phyloP scores from a whole-genome alignment of 92 coral and sea anemone genomes.

The Siderastrea radians region DNA sequence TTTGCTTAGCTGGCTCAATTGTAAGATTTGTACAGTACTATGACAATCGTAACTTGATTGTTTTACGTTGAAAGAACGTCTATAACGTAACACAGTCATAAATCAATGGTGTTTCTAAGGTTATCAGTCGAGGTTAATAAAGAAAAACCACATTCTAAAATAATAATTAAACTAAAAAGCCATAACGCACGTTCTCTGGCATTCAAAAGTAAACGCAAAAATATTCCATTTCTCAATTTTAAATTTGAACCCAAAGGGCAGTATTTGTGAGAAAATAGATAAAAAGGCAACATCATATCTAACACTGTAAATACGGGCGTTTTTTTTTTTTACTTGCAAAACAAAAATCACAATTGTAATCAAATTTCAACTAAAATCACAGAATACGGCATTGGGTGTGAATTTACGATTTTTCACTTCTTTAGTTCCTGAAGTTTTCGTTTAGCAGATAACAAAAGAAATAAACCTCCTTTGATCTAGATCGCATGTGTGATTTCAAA shows the following conservation, averaged over 20 bases:
- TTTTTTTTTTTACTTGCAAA: neutral
- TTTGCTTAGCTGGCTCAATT: conserved; percentile 32
- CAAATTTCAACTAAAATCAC: conserved; percentile 35
- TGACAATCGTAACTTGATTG: conserved; percentile 12
- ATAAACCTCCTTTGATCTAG: neutral
- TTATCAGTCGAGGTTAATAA: conserved; percentile 29
- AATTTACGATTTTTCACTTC: conserved; percentile 6
- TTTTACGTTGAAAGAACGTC: neutral
- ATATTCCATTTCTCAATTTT: neutral
- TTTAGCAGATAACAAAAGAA: neutral
- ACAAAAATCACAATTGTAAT: neutral
- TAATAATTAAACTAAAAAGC: conserved; percentile 1
- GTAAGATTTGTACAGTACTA: neutral
- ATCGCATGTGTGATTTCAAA: neutral
- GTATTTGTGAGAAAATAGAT: neutral
- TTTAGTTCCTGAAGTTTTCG: neutral
- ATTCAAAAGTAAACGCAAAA: neutral
- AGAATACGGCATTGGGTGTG: neutral
- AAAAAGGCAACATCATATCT: neutral
- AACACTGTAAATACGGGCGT: neutral
- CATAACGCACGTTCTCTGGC: neutral
- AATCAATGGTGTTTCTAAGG: neutral
- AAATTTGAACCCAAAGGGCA: neutral
- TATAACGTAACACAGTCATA: neutral
- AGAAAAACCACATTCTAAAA: conserved; percentile 20